Percentiles rank a stretch among this genome's conserved stretches.
Evolutionary conservation across 2,797 vertebrate species (phyloP).

Genomic region (Botia kubotai): DNA sequence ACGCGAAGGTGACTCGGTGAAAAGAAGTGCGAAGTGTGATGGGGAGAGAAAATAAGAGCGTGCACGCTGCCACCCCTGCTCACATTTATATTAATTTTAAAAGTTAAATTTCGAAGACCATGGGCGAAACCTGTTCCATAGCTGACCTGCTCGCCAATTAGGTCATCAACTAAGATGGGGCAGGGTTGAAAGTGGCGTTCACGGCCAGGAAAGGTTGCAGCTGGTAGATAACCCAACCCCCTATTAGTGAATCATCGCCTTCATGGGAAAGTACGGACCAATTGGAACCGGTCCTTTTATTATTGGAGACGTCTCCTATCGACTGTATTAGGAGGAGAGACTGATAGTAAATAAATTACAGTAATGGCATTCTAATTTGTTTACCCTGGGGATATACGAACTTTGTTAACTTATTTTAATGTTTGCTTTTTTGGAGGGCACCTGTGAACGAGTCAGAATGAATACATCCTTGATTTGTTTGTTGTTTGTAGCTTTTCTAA

Average conservation of each 20-base stretch:
- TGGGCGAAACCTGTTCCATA: constrained; percentile 55
- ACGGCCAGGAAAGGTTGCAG: constrained; percentile 78
- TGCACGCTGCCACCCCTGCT: constrained; percentile 72
- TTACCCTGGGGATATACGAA: neutral
- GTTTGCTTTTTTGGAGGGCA: neutral
- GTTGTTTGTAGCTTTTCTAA: constrained; percentile 29
- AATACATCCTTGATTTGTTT: constrained; percentile 29
- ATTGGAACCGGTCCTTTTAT: constrained; percentile 39
- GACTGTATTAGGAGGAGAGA: neutral
- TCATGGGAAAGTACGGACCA: constrained; percentile 58
- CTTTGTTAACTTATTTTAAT: constrained; percentile 15
- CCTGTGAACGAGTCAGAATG: neutral
- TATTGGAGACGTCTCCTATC: constrained; percentile 25
- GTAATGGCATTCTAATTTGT: neutral
- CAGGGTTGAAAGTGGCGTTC: constrained; percentile 70
- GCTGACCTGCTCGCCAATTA: constrained; percentile 76
- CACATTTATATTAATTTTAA: constrained; percentile 76
- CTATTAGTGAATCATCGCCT: constrained; percentile 63
- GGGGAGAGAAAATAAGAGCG: constrained; percentile 70
- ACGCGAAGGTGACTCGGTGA: constrained; percentile 54
- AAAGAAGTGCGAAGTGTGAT: constrained; percentile 74
- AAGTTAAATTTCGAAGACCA: constrained; percentile 38
- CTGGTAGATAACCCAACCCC: constrained; percentile 73
- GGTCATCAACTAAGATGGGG: constrained; percentile 80
- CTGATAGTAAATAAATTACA: constrained; percentile 27